Base-by-base conservation (phyloP, 2,113 vertebrate genomes). In the Gnathonemus echidnorhynchus region DNA sequence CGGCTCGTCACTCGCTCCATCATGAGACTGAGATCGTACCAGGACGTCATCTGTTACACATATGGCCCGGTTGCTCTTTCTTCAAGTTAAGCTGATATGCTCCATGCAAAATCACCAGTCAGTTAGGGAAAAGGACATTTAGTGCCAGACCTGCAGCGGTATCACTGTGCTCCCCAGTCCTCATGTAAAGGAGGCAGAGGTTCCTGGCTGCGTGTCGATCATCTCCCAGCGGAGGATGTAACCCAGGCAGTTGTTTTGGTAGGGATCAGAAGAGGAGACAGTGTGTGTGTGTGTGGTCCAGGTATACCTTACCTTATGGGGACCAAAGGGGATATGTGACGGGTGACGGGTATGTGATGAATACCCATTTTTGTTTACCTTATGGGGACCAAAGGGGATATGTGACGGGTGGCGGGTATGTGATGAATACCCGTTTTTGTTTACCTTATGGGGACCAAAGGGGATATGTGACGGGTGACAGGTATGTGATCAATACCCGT, bases 1-100 rank as follows among this genome's bases (percentile, higher is more conserved):
- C 45, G 53, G 87, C 39, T 42, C 42, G 53, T 88, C 53, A 66
- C 39, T 88, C 4, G 56, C 39, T 56, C 27, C 21, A 35, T 88
- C 53, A 45, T 45, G 35, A 88, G 87, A 42, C 19, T 88, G 53
- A 88, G 87, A 45, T 88, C 87, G 17, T 62, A 88, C 52, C 87
- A 88, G 53, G 53, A 88, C 10, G 27, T 52, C n/a, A 62, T 88
- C 52, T 42, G 35, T 42, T 21, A 88, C 48, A 88, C 13, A 17
- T 42, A 27, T 15, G 8, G 3, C 17, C 21, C 31, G 13, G 35
- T 31, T 31, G 21, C 27, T 53, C n/a, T 27, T 48, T 87, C 27
- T 50, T 52, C 50, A 53, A 87, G 24, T 52, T 50, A 39, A 56
- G 27, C 5, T 87, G 50, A 52, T 31, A 31, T 31, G 5, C 50